A percentile compares a stretch with the other conserved stretches of the same genome.
These are phyloP conservation scores for Crotalus adamanteus DNA, from an alignment of 2,797 vertebrate species.

Conservation along the genomic window DNA sequence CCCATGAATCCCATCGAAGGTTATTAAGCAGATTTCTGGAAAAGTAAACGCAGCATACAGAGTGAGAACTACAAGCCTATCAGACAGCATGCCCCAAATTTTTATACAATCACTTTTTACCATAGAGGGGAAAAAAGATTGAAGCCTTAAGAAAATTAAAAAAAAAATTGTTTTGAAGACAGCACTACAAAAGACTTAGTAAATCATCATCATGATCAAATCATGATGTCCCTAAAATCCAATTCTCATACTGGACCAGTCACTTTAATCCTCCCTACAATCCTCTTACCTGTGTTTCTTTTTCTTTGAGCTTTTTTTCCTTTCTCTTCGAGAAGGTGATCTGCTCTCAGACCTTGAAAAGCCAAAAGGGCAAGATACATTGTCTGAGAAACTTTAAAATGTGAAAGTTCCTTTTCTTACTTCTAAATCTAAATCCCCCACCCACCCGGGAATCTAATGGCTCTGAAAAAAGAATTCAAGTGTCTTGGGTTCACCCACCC, in stretches of 20 bases:
- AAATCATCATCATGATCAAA: background rate
- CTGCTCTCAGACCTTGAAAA: constrained; percentile 64
- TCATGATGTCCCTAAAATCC: background rate
- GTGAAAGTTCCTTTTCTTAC: background rate
- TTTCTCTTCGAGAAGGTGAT: constrained; percentile 63
- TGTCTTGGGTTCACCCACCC: constrained; percentile 22
- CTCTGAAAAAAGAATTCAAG: background rate
- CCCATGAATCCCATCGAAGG: background rate
- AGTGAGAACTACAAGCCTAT: background rate
- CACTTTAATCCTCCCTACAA: background rate
- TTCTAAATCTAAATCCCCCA: background rate
- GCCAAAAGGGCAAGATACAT: background rate
- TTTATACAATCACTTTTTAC: background rate
- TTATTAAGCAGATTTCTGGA: background rate
- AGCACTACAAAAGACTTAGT: background rate
- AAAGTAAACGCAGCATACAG: background rate
- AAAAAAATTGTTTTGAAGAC: background rate
- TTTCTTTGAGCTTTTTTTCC: constrained; percentile 71
- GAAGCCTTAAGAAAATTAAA: background rate
- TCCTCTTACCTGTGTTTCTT: constrained; percentile 65
- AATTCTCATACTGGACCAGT: too few relatives aligned
- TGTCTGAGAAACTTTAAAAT: too few relatives aligned
- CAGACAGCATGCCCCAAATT: background rate
- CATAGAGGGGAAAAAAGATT: background rate
- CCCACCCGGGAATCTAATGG: background rate